Percentiles rank a stretch among this genome's conserved stretches.
Evolutionary conservation across 37 sponge, comb jelly and placozoan genomes (phyloP).

Genomic region (Chondrosia reniformis): DNA sequence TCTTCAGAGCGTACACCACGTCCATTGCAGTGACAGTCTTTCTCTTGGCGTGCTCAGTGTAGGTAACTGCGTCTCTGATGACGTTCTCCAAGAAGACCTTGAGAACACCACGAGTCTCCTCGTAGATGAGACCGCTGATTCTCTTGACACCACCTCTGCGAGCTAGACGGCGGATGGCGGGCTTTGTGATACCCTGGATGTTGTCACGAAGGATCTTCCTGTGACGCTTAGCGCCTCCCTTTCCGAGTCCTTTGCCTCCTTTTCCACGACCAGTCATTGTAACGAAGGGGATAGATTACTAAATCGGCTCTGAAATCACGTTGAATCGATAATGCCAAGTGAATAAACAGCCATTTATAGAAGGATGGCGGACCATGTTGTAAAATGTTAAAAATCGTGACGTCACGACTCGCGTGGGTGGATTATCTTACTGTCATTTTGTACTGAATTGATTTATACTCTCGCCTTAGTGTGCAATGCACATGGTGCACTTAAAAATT

Average conservation of each 20-base stretch:
- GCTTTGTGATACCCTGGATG: slow-evolving; percentile 99
- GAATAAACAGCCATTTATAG: too few species aligned
- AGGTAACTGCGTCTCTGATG: slow-evolving; percentile 97
- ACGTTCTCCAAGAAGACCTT: slow-evolving; percentile 98
- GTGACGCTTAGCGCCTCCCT: slow-evolving; percentile 98
- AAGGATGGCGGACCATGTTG: too few species aligned
- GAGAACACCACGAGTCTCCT: slow-evolving; percentile 97
- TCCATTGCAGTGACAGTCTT: slow-evolving; percentile 99
- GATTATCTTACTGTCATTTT: too few species aligned
- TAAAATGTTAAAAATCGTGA: too few species aligned
- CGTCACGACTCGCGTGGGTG: too few species aligned
- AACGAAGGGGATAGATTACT: too few species aligned
- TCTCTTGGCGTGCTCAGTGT: slow-evolving; percentile 99
- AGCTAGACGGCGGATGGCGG: slow-evolving; percentile 96
- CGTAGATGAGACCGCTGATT: slow-evolving; percentile 96
- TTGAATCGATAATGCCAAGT: too few species aligned
- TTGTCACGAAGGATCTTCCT: slow-evolving; percentile 98
- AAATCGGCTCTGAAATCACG: too few species aligned
- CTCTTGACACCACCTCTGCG: slow-evolving; percentile 98
- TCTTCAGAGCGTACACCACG: slow-evolving; percentile 97
- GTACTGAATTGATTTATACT: too few species aligned
- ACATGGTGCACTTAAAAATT: too few species aligned
- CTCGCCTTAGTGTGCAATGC: too few species aligned
- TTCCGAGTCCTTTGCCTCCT: slow-evolving; percentile 98
- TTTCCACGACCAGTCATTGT: slow-evolving; percentile 99